A percentile compares a stretch with the other conserved stretches of the same genome.
Evolutionary conservation across 1,140 invertebrate genomes (phyloP).

Genomic region (Drosophila baimaii): DNA sequence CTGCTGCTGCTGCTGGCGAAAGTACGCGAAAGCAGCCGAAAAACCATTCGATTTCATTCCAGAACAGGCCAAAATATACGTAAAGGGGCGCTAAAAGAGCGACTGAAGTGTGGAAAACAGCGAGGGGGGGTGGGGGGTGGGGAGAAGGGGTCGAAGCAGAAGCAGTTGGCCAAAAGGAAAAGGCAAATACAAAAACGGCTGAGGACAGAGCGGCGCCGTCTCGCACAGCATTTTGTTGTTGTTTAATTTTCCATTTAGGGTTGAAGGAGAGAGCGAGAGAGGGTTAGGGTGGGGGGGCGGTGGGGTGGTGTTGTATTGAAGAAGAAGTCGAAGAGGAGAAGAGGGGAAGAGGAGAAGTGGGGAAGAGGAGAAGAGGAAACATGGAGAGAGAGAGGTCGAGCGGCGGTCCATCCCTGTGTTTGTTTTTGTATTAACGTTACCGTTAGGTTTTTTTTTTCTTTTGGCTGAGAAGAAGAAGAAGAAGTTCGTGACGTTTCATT

Average conservation of each 20-base stretch:
- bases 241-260: slow-evolving; percentile 78
- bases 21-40: slow-evolving; percentile 67
- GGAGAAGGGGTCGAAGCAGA: slow-evolving; percentile 6
- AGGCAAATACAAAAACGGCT: slow-evolving; percentile 28
- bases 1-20: slow-evolving; percentile 40
- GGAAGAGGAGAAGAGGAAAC: neutral
- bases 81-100: neutral
- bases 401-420: slow-evolving; percentile 51
- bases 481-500: slow-evolving; percentile 64
- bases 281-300: neutral
- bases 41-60: slow-evolving; percentile 63
- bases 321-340: neutral
- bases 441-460: slow-evolving; percentile 18
- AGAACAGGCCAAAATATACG: slow-evolving; percentile 35
- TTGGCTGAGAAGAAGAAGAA: neutral
- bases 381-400: slow-evolving; percentile 10
- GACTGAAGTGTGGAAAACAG: neutral
- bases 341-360: neutral
- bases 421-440: slow-evolving; percentile 71
- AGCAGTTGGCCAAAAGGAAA: slow-evolving; percentile 34
- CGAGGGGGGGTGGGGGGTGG: neutral
- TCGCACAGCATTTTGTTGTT: slow-evolving; percentile 64
- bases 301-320: too few relatives aligned
- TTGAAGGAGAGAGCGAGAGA: slow-evolving; percentile 44
- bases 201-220: slow-evolving; percentile 65